Evolutionary conservation across 2,797 vertebrate species (phyloP).

Genomic region (Podargus strigoides): DNA sequence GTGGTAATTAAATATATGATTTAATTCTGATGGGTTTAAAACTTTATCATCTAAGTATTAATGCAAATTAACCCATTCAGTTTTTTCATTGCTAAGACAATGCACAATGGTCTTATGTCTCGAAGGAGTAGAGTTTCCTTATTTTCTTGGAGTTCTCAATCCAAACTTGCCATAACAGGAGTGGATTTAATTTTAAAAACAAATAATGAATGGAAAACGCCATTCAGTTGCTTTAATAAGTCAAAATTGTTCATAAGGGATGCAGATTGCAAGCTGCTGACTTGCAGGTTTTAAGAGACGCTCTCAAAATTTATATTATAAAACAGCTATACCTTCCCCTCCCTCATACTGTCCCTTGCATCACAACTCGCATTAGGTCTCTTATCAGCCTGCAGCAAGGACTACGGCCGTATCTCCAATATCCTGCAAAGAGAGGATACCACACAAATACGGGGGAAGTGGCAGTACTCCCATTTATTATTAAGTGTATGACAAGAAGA

Average conservation of each 20-base stretch:
- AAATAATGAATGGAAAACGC: not conserved
- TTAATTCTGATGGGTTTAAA: not conserved
- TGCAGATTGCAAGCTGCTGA: not conserved
- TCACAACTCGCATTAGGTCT: not conserved
- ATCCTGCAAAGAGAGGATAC: not conserved
- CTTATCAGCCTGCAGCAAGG: not conserved
- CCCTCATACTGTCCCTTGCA: not conserved
- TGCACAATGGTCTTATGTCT: not conserved
- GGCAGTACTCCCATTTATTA: not conserved
- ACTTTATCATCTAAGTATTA: not conserved
- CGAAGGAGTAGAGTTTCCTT: not conserved
- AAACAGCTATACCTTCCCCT: not conserved
- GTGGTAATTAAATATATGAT: not conserved
- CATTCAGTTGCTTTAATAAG: not conserved
- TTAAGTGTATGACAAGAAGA: not conserved
- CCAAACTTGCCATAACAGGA: not conserved
- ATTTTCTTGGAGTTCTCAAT: not conserved
- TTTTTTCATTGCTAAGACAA: not conserved
- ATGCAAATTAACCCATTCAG: not conserved
- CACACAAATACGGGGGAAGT: not conserved
- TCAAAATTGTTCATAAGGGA: not conserved
- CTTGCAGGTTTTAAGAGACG: not conserved
- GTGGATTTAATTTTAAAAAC: not conserved
- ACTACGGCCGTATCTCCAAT: rapidly evolving
- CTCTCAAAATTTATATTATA: not conserved